phyloP scores from a whole-genome alignment of 2,113 vertebrate genomes.

The Vidua chalybeata region DNA sequence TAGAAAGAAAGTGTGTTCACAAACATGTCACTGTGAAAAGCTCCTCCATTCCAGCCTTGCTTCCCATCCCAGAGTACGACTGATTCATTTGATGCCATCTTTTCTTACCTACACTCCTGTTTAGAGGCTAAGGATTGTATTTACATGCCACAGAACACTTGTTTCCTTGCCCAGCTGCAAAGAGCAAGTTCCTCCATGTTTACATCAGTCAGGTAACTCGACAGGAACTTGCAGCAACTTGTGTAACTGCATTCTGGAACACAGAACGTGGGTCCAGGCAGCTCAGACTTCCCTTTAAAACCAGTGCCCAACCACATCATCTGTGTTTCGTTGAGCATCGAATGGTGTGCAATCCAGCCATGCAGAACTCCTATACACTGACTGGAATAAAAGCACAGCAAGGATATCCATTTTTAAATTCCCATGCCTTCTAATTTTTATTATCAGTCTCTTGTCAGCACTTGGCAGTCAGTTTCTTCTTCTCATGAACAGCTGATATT shows the following conservation, averaged over 20 bases:
- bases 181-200: not conserved
- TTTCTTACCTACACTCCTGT: not conserved
- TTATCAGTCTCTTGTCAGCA: not conserved
- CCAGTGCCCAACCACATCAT: not conserved
- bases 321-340: rapidly evolving
- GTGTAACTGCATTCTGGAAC: not conserved
- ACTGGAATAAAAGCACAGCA: not conserved
- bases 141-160: not conserved
- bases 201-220: not conserved
- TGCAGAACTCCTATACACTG: not conserved
- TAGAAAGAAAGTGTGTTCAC: not conserved
- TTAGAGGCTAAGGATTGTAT: not conserved
- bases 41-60: not conserved
- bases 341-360: not conserved
- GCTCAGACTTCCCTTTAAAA: not conserved
- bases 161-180: not conserved
- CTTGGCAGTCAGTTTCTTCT: not conserved
- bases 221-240: not conserved
- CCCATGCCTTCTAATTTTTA: not conserved
- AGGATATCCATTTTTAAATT: not conserved
- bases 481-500: not conserved
- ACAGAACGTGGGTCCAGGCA: not conserved
- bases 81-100: not conserved
- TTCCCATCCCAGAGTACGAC: not conserved
- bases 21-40: not conserved